Conservation (phyloP, 2,113 vertebrate species). For the Eonycteris spelaea region DNA sequence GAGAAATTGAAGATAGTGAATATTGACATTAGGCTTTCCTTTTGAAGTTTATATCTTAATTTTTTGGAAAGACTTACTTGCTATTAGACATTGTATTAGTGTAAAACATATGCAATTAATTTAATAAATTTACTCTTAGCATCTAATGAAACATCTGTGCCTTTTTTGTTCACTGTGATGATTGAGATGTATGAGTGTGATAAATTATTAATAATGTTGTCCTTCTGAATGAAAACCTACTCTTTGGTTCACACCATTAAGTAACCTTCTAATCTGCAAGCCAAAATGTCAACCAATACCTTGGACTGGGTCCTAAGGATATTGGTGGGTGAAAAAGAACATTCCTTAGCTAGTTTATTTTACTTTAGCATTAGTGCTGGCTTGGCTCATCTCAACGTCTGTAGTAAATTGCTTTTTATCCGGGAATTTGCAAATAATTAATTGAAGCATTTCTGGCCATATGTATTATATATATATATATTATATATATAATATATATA, state of each 20-base stretch:
- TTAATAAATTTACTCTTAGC: conserved; percentile 69
- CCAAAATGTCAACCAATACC: conserved; percentile 68
- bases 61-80: conserved; percentile 56
- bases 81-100: conserved; percentile 58
- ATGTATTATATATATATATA: too few relatives aligned
- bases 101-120: conserved; percentile 67
- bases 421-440: conserved; percentile 80
- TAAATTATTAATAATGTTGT: conserved; percentile 73
- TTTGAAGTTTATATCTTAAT: conserved; percentile 36
- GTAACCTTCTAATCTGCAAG: conserved; percentile 74
- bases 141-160: conserved; percentile 79
- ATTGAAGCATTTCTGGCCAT: conserved; percentile 61
- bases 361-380: conserved; percentile 75
- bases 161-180: conserved; percentile 75
- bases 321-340: conserved; percentile 64
- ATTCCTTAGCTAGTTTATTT: conserved; percentile 80
- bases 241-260: conserved; percentile 79
- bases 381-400: conserved; percentile 70
- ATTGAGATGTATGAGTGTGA: conserved; percentile 76
- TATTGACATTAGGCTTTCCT: neutral
- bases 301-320: conserved; percentile 65
- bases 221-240: conserved; percentile 70
- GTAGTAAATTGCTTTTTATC: conserved; percentile 77
- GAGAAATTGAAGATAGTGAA: neutral
- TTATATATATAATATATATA: too few relatives aligned